phyloP scores from a whole-genome alignment of 2,113 vertebrate species.

The Siniperca knerii region DNA sequence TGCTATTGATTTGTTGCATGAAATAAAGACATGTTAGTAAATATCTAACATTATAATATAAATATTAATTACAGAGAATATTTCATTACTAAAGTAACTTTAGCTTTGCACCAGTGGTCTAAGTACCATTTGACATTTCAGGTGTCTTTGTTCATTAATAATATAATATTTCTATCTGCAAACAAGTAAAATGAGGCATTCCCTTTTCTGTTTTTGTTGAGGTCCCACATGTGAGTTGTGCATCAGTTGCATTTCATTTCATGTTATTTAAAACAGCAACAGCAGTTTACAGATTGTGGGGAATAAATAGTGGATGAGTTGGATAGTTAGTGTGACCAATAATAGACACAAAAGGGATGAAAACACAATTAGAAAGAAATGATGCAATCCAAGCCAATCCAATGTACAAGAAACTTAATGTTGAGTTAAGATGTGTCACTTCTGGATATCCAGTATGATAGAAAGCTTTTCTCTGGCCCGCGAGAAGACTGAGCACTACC shows the following conservation, averaged over 20 bases:
- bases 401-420: background rate
- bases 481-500: constrained; percentile 31
- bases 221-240: background rate
- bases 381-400: background rate
- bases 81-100: constrained; percentile 20
- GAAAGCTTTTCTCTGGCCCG: constrained; percentile 23
- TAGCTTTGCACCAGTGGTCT: background rate
- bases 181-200: background rate
- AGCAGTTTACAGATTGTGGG: background rate
- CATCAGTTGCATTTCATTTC: background rate
- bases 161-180: background rate
- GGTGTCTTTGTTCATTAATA: background rate
- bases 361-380: background rate
- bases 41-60: too few relatives aligned
- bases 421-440: constrained; percentile 1
- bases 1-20: background rate
- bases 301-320: background rate
- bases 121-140: background rate
- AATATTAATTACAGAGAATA: background rate
- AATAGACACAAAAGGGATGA: background rate
- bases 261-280: background rate
- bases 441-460: constrained; percentile 7
- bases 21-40: background rate
- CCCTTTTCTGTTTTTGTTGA: background rate
- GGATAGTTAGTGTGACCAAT: background rate